Base-by-base conservation (phyloP, 1,140 invertebrate genomes). In the Whitmania pigra region DNA sequence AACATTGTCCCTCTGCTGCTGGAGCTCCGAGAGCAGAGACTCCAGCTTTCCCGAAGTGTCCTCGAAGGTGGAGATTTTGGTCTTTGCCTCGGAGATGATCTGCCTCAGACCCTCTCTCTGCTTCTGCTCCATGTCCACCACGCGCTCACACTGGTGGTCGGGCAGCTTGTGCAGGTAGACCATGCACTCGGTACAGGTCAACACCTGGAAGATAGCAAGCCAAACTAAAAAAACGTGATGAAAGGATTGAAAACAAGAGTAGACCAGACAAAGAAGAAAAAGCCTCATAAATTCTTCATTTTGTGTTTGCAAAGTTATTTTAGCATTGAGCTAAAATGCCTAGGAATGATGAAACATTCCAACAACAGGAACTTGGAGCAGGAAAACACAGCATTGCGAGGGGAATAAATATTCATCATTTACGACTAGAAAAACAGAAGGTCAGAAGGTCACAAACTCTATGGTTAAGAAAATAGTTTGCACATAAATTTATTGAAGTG, bases 1-100 rank as follows among this genome's bases (percentile, higher is more conserved):
- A n/a, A 90, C 91, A 79, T 89, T 88, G 78, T 93, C 91, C 74
- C 89, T 87, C 80, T 93, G 90, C 75, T 87, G 85, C 79, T 93
- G 89, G 27, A 94, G 80, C 73, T 94, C 91, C 70, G 88, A 88
- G n/a, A 94, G 82, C 29, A 88, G 87, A 77, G 87, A 89, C 76
- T 89, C 88, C 54, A 93, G 81, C 73, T 86, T 87, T 40, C 85
- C 84, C 13, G 88, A 87, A 53, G 88, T 87, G 76, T 89, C 88
- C 77, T 89, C 88, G 78, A 90, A 92, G 71, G 88, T 86, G 0
- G 86, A 83, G 17, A 90, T 86, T 74, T 89, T 89, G 53, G 85
- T 82, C 80, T 88, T 86, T 75, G 79, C 73, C 78, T 92, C 89
- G 22, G 83, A 82, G 71, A 91, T 85, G 60, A 92, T 83, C 73